phyloP scores from a whole-genome alignment of 2,113 vertebrate genomes.

The Heliornis fulica region DNA sequence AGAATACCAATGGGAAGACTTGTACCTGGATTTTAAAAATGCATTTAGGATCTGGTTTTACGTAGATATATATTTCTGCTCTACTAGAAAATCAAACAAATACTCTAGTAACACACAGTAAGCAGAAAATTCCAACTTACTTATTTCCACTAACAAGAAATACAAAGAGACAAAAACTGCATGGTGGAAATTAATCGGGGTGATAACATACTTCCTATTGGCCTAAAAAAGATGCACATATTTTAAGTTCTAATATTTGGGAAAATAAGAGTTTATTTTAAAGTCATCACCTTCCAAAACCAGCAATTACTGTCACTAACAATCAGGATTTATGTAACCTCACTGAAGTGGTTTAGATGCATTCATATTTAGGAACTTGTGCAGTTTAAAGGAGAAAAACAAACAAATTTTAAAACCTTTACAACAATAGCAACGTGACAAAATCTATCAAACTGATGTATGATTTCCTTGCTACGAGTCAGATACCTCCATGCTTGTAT shows the following conservation, averaged over 20 bases:
- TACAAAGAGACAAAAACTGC: not conserved
- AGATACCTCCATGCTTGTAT: not conserved
- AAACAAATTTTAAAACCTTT: not conserved
- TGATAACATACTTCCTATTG: not conserved
- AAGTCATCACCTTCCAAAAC: not conserved
- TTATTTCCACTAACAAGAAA: not conserved
- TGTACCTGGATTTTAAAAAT: not conserved
- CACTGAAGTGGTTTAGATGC: not conserved
- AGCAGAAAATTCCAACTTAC: not conserved
- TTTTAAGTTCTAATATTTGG: not conserved
- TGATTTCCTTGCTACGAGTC: not conserved
- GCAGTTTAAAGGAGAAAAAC: not conserved
- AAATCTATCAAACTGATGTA: not conserved
- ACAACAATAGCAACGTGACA: not conserved
- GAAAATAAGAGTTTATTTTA: constrained; percentile 17
- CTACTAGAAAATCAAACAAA: not conserved
- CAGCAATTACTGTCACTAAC: not conserved
- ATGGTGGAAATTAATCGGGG: not conserved
- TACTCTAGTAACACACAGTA: not conserved
- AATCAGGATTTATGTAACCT: not conserved
- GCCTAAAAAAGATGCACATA: not conserved
- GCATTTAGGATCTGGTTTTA: not conserved
- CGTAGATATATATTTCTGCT: not conserved
- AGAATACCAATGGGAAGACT: not conserved
- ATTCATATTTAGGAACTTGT: not conserved